These are phyloP conservation scores for Endotricha flammealis DNA, from an alignment of 2,888 invertebrate species.

Conservation along the genomic window DNA sequence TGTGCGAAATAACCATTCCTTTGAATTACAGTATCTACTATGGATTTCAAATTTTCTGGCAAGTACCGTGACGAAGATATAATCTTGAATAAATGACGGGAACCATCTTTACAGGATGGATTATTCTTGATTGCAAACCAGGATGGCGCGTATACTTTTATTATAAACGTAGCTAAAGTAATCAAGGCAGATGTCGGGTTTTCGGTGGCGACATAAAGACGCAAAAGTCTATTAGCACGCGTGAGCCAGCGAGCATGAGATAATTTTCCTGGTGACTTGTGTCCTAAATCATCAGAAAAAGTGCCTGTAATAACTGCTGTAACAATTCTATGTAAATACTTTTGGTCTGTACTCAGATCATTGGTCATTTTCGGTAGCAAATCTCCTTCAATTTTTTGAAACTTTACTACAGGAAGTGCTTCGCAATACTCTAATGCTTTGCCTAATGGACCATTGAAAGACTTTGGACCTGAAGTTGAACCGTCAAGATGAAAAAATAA, in stretches of 20 bases:
- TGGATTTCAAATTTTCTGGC: not conserved
- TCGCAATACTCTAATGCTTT: not conserved
- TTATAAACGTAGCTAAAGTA: conserved; percentile 13
- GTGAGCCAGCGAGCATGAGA: conserved; percentile 18
- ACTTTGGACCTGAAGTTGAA: not conserved
- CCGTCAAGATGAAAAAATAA: not conserved
- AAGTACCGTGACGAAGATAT: not conserved
- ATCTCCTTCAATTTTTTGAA: not conserved
- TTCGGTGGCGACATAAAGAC: conserved; percentile 13
- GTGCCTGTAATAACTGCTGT: conserved; percentile 9
- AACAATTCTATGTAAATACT: conserved; percentile 12
- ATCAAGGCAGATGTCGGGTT: not conserved
- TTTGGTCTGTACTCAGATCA: conserved; percentile 15
- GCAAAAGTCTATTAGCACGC: conserved; percentile 18
- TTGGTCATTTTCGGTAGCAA: not conserved
- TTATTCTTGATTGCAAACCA: not conserved
- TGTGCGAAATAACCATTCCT: conserved; percentile 4
- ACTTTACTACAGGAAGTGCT: not conserved
- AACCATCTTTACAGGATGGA: not conserved
- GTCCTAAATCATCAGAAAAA: conserved; percentile 12
- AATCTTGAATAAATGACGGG: not conserved
- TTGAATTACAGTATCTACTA: conserved; percentile 1
- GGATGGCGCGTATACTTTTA: conserved; percentile 19
- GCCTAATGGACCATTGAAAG: not conserved
- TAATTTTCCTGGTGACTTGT: conserved; percentile 16